These are phyloP conservation scores for Aleadryas rufinucha DNA, from an alignment of 2,113 vertebrate species.

Conservation along the genomic window DNA sequence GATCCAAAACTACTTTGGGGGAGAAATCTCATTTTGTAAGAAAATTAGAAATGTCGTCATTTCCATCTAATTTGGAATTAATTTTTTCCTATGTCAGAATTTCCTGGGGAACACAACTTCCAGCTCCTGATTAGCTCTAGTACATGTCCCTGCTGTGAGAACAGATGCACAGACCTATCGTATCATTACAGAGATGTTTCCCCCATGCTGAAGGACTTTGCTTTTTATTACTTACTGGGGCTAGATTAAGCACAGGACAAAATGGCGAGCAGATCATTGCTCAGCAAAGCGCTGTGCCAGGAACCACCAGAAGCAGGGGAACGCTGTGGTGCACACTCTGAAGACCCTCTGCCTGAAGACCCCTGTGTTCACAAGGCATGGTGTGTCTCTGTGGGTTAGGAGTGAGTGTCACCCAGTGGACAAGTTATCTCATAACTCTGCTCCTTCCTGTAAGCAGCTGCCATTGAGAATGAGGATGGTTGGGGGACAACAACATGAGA, in stretches of 20 bases:
- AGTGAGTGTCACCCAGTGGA: background rate
- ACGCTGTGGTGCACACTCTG: background rate
- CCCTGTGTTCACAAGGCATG: background rate
- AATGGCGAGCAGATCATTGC: slow-evolving; percentile 40
- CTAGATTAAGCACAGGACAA: slow-evolving; percentile 65
- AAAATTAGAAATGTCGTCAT: slow-evolving; percentile 43
- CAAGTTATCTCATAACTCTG: background rate
- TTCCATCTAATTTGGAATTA: slow-evolving; percentile 61
- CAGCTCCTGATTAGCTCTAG: slow-evolving; percentile 64
- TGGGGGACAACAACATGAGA: background rate
- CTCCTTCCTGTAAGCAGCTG: background rate
- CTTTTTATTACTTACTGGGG: slow-evolving; percentile 62
- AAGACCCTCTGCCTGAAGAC: background rate
- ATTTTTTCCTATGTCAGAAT: slow-evolving; percentile 50
- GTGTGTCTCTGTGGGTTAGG: background rate
- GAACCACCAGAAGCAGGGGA: background rate
- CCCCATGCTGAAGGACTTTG: slow-evolving; percentile 66
- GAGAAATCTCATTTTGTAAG: slow-evolving; percentile 36
- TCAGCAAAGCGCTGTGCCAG: background rate
- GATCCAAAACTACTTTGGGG: slow-evolving; percentile 24
- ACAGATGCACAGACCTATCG: slow-evolving; percentile 61
- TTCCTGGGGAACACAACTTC: slow-evolving; percentile 62
- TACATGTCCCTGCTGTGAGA: slow-evolving; percentile 57
- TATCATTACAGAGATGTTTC: slow-evolving; percentile 63
- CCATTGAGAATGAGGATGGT: background rate